Conservation (phyloP, 2,797 vertebrate genomes). For the Danio kyathit region DNA sequence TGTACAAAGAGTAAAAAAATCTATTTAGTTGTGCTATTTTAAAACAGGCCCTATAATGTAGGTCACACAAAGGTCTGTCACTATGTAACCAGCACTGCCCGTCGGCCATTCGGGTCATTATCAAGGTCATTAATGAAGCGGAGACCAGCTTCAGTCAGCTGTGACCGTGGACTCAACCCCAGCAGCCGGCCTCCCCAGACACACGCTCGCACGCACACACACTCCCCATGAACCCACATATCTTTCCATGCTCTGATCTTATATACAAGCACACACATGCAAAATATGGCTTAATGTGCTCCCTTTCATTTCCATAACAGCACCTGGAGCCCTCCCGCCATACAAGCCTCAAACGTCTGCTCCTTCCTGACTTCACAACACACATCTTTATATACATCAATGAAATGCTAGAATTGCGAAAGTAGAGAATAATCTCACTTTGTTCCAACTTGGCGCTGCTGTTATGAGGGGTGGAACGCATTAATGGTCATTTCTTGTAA, state of each 20-base stretch:
- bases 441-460: background rate
- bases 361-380: constrained; percentile 52
- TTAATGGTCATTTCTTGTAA: constrained; percentile 23
- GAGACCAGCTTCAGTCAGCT: constrained; percentile 47
- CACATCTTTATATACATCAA: background rate
- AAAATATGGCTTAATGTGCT: constrained; percentile 57
- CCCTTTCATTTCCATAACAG: constrained; percentile 63
- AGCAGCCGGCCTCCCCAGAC: constrained; percentile 25
- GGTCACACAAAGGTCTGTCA: constrained; percentile 77
- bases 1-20: background rate
- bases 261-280: constrained; percentile 76
- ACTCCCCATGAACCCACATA: constrained; percentile 63
- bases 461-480: constrained; percentile 18
- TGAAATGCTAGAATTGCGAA: background rate
- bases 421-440: background rate
- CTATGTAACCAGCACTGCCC: constrained; percentile 71
- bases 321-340: constrained; percentile 45
- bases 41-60: constrained; percentile 19
- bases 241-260: constrained; percentile 66
- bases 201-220: constrained; percentile 21
- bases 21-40: background rate
- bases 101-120: constrained; percentile 75
- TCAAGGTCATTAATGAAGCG: constrained; percentile 72
- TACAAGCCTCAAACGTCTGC: constrained; percentile 25
- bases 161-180: constrained; percentile 57